phyloP scores from a whole-genome alignment of 2,888 invertebrate species.

The Acanthopleura granulata region DNA sequence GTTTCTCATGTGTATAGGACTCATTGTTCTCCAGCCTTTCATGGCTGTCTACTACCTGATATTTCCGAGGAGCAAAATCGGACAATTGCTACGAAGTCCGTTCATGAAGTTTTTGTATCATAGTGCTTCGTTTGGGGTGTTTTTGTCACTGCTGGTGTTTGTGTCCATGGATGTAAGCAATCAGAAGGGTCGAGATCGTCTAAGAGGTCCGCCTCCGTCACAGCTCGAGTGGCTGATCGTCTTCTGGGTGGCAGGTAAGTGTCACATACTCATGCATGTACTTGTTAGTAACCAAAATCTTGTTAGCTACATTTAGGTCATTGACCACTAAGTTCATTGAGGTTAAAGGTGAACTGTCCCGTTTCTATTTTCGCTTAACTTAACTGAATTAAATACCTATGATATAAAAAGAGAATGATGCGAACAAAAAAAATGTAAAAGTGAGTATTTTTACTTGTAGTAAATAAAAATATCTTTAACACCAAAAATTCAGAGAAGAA shows the following conservation, averaged over 20 bases:
- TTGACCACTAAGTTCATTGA: too few relatives aligned
- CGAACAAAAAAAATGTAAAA: too few relatives aligned
- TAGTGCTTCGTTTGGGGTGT: slow-evolving; percentile 73
- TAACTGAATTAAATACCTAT: too few relatives aligned
- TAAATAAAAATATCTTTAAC: too few relatives aligned
- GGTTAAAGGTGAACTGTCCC: too few relatives aligned
- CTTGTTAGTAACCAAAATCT: too few relatives aligned
- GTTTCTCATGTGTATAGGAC: slow-evolving; percentile 68
- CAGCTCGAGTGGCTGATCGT: slow-evolving; percentile 72
- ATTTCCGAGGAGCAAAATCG: slow-evolving; percentile 71
- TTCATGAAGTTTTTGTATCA: slow-evolving; percentile 76
- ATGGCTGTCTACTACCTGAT: slow-evolving; percentile 72
- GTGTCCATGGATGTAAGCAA: slow-evolving; percentile 69
- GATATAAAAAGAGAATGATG: too few relatives aligned
- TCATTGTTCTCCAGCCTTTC: slow-evolving; percentile 70
- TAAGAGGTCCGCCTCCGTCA: slow-evolving; percentile 72
- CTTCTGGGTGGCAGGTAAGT: slow-evolving; percentile 72
- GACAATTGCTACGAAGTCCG: slow-evolving; percentile 72
- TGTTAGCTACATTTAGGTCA: too few relatives aligned
- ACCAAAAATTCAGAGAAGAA: too few relatives aligned
- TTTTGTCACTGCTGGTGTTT: slow-evolving; percentile 72
- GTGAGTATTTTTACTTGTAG: too few relatives aligned
- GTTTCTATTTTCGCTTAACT: too few relatives aligned
- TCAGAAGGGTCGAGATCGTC: slow-evolving; percentile 46
- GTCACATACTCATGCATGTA: too few relatives aligned